These are phyloP conservation scores for Eidolon helvum DNA, from an alignment of 2,113 vertebrate species.

Conservation along the genomic window DNA sequence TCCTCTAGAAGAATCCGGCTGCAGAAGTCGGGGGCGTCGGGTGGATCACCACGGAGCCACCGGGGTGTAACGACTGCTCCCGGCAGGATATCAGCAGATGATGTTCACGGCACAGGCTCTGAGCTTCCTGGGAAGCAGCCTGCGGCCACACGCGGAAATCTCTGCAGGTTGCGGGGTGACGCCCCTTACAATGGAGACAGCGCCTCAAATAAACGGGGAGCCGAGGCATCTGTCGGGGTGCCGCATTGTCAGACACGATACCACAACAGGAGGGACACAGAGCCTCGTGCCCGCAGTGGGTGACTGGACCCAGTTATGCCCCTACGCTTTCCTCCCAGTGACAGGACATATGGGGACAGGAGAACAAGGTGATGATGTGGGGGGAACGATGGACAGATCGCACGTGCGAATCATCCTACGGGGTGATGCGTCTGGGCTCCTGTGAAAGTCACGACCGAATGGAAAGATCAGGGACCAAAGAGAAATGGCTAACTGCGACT, in stretches of 20 bases:
- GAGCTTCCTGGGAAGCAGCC: not conserved
- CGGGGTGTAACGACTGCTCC: no score
- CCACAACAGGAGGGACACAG: rapidly evolving
- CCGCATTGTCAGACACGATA: not conserved
- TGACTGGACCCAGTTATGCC: not conserved
- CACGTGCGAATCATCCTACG: rapidly evolving
- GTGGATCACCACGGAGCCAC: rapidly evolving
- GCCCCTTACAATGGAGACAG: not conserved
- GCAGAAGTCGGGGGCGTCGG: no score
- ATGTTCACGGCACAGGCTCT: rapidly evolving
- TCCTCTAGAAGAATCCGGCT: not conserved
- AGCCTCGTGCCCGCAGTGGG: not conserved
- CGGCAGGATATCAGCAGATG: rapidly evolving
- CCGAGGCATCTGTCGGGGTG: not conserved
- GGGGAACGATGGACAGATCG: no score
- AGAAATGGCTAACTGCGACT: rapidly evolving
- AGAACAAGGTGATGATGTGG: no score
- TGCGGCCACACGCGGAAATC: rapidly evolving
- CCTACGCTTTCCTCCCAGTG: rapidly evolving
- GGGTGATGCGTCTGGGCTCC: rapidly evolving
- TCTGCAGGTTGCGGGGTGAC: rapidly evolving
- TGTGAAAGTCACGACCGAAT: not conserved
- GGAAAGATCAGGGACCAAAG: rapidly evolving
- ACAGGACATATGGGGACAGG: not conserved
- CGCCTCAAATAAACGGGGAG: not conserved